Conservation (phyloP, 2,113 vertebrate genomes). For the Sula dactylatra region DNA sequence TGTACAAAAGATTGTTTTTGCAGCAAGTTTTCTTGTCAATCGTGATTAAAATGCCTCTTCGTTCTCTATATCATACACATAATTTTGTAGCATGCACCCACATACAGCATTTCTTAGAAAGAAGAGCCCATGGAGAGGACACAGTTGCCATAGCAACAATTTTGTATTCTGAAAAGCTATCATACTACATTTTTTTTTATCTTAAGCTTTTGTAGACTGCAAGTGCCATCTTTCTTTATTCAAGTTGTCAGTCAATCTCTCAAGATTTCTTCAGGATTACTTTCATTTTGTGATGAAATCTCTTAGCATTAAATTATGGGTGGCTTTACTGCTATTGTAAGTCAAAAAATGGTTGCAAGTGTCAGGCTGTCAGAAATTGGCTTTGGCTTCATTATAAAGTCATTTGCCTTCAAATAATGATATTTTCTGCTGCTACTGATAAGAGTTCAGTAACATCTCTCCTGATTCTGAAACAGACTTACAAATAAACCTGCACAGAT, state of each 20-base stretch:
- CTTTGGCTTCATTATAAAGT: neutral
- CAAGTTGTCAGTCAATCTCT: conserved; percentile 26
- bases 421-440: neutral
- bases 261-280: neutral
- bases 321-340: neutral
- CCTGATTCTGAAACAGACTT: neutral
- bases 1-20: neutral
- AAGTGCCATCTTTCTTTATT: conserved; percentile 24
- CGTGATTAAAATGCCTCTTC: neutral
- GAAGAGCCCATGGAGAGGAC: neutral
- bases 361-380: neutral
- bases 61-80: neutral
- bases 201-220: conserved; percentile 1
- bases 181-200: conserved; percentile 2
- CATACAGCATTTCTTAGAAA: conserved; percentile 29
- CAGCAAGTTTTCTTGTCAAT: neutral
- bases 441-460: neutral
- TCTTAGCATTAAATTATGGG: neutral
- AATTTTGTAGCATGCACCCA: neutral
- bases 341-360: neutral
- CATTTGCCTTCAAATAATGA: neutral
- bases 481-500: neutral
- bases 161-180: conserved; percentile 22
- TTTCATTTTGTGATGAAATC: conserved; percentile 12
- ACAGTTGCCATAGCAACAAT: conserved; percentile 43